Conservation (phyloP, 1,140 invertebrate species). For the Drosophila nigromelanica region DNA sequence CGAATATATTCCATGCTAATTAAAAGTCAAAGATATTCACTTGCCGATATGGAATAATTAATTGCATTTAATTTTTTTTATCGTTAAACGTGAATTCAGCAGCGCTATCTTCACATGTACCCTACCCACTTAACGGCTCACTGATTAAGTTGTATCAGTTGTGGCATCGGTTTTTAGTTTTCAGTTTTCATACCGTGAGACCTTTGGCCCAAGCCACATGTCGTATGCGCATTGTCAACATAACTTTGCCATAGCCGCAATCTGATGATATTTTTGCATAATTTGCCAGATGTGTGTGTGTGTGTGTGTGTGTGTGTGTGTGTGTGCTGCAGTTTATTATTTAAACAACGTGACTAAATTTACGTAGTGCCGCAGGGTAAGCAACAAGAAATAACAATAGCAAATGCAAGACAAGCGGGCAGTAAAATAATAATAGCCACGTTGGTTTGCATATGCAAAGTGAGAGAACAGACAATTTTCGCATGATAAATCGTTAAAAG, state of each 20-base stretch:
- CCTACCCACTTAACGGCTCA: conserved; percentile 17
- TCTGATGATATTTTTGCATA: conserved; percentile 69
- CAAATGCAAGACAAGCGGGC: conserved; percentile 57
- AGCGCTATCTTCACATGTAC: conserved; percentile 16
- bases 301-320: conserved; percentile 17
- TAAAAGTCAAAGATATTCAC: conserved; percentile 63
- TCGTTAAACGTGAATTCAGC: conserved; percentile 21
- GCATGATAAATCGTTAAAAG: conserved; percentile 81
- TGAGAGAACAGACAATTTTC: conserved; percentile 74
- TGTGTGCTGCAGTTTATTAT: conserved; percentile 71
- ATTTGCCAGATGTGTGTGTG: conserved; percentile 38
- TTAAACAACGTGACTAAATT: conserved; percentile 82
- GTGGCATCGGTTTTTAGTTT: conserved; percentile 60
- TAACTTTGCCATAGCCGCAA: conserved; percentile 67
- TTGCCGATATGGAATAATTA: conserved; percentile 69
- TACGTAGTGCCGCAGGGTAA: conserved; percentile 57
- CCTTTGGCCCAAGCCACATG: conserved; percentile 24
- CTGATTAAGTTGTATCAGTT: conserved; percentile 73
- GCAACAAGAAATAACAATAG: conserved; percentile 23
- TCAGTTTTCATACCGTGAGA: conserved; percentile 47
- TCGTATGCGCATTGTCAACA: conserved; percentile 76
- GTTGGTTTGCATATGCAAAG: conserved; percentile 67
- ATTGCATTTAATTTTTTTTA: conserved; percentile 71
- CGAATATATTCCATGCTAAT: conserved; percentile 77
- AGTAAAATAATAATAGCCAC: conserved; percentile 74